phyloP scores from a whole-genome alignment of 1,140 invertebrate species.

The Drosophila ambigua region DNA sequence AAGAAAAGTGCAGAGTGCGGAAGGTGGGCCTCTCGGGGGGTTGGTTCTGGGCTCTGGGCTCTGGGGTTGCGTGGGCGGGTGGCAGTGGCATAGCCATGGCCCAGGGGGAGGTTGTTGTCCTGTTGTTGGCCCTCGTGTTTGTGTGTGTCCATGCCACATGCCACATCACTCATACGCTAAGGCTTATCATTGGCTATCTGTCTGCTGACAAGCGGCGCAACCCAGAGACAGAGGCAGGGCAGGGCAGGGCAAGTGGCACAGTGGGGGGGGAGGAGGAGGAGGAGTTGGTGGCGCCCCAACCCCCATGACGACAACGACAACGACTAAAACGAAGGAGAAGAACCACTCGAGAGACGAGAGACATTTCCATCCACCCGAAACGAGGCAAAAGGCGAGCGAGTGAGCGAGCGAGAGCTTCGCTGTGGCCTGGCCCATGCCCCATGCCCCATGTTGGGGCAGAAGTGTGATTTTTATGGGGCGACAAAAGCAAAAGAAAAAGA shows the following conservation, averaged over 20 bases:
- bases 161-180: conserved; percentile 58
- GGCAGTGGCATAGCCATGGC: conserved; percentile 2
- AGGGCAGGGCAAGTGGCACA: too few species aligned
- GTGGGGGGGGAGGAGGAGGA: background rate
- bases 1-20: too few species aligned
- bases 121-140: conserved; percentile 39
- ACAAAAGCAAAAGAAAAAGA: conserved; percentile 41
- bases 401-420: conserved; percentile 4
- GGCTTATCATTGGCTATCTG: conserved; percentile 53
- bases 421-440: too few species aligned
- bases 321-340: conserved; percentile 4
- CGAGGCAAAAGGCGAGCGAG: background rate
- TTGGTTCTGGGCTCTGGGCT: background rate
- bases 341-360: background rate
- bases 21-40: background rate
- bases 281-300: background rate
- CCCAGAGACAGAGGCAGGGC: too few species aligned
- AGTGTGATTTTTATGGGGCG: conserved; percentile 53
- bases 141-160: conserved; percentile 27
- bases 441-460: conserved; percentile 7
- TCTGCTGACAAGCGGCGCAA: conserved; percentile 37
- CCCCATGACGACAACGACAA: conserved; percentile 28
- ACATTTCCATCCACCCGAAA: background rate
- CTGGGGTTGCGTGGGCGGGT: background rate
- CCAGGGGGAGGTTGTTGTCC: conserved; percentile 48